Base-by-base conservation (phyloP, 1,140 invertebrate genomes). In the Bilobella aurantiaca region DNA sequence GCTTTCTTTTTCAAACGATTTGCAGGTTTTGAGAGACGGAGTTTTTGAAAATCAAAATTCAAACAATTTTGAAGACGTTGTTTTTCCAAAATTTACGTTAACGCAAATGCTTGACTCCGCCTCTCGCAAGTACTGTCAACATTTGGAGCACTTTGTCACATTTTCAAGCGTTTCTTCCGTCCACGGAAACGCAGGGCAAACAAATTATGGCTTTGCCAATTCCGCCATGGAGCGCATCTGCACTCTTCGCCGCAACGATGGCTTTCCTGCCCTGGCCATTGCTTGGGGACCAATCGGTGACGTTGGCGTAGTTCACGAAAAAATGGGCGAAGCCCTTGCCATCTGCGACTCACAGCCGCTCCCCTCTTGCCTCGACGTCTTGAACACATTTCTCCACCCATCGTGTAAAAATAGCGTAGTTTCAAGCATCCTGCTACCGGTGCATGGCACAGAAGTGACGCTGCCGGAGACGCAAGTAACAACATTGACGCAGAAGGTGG, bases 281-380 rank as follows among this genome's bases (percentile, higher is more conserved):
- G 95, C 98, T 77, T 98, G 95, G 94, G 96, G 96, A 71, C 93
- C 93, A 46, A 91, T 98, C 74, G 71, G 93, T 68, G 95, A 98
- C 78, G 96, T 98, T 25, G 96, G 95, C 64, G 79, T 98, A 27
- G 84, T 97, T 62, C 75, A 90, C 66, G 91, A 96, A 67, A 88
- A 84, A 31, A 87, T 96, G 81, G 89, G 88, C 27, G 80, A 77
- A 60, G 90, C 96, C 21, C 89, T 86, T 0, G 90, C 91, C 62
- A 85, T 97, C 62, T 90, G 91, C 63, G 95, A 95, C 61, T 94
- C 94, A 2, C 95, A 98, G 79, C 82, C 90, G 57, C 94, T 98
- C 78, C 75, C 82, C 0, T 96, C 90, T 16, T 97, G 93, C 79
- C 79, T 98, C 46, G 76, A 83, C 49, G 85, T 89, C 14, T 84